These are phyloP conservation scores for Gymnoscopelus braueri DNA, from an alignment of 2,797 vertebrate genomes.

Conservation along the genomic window DNA sequence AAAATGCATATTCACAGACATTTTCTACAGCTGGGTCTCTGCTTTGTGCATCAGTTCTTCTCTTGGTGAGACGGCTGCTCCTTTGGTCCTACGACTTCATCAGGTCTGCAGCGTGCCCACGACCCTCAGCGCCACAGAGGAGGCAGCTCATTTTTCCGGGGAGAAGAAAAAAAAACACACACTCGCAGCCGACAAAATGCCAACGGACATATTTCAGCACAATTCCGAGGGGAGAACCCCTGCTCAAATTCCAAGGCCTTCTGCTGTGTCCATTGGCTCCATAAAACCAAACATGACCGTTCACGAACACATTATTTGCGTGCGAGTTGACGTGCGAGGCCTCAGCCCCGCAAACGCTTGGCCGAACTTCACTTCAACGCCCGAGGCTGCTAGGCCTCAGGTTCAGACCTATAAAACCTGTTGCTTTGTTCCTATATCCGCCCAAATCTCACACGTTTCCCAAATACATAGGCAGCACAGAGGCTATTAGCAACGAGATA, in stretches of 20 bases:
- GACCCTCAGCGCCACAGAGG: conserved; percentile 32
- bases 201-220: conserved; percentile 37
- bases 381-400: conserved; percentile 20
- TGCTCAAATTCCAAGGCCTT: conserved; percentile 54
- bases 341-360: conserved; percentile 15
- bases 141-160: conserved; percentile 23
- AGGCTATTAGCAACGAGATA: conserved; percentile 8
- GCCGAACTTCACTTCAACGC: conserved; percentile 7
- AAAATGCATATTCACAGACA: conserved; percentile 52
- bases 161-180: not conserved
- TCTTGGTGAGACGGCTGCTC: not conserved
- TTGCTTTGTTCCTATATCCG: not conserved
- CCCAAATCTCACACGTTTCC: not conserved
- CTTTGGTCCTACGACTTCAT: conserved; percentile 41
- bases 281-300: conserved; percentile 61
- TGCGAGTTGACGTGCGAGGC: conserved; percentile 56
- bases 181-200: not conserved
- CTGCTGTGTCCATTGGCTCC: conserved; percentile 56
- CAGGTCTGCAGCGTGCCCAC: conserved; percentile 33
- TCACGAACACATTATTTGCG: conserved; percentile 63
- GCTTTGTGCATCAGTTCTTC: conserved; percentile 55
- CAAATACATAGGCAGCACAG: not conserved
- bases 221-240: conserved; percentile 37
- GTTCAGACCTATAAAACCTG: not conserved
- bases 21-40: conserved; percentile 54